Conservation (phyloP, 2,888 invertebrate species). For the Apeira syringaria region DNA sequence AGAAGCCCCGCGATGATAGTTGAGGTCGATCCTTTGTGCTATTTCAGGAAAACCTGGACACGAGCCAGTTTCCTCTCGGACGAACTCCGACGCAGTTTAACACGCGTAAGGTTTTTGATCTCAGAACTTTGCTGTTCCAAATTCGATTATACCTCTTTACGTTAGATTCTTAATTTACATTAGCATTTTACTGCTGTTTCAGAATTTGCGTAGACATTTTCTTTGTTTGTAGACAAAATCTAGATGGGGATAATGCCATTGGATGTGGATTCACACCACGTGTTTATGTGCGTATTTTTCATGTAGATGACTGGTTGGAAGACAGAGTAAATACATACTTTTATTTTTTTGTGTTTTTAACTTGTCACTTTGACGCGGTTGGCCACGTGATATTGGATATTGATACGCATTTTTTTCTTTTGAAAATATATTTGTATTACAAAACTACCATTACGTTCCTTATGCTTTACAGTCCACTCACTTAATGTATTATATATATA, state of each 20-base stretch:
- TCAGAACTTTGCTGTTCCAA: slow-evolving; percentile 37
- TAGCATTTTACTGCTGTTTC: slow-evolving; percentile 36
- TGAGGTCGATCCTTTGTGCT: slow-evolving; percentile 82
- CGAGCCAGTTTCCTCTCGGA: slow-evolving; percentile 58
- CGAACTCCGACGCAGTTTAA: slow-evolving; percentile 63
- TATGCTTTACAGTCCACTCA: too few relatives aligned
- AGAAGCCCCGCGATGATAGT: slow-evolving; percentile 64
- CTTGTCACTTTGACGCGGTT: too few relatives aligned
- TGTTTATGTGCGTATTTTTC: slow-evolving; percentile 31
- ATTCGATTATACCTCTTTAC: slow-evolving; percentile 31
- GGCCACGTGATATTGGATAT: too few relatives aligned
- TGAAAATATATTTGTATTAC: too few relatives aligned
- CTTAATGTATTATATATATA: too few relatives aligned
- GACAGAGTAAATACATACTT: too few relatives aligned
- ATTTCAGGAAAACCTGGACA: slow-evolving; percentile 78
- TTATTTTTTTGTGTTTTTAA: too few relatives aligned
- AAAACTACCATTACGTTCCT: too few relatives aligned
- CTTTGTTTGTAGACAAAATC: slow-evolving; percentile 54
- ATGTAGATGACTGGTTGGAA: too few relatives aligned
- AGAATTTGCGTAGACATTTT: slow-evolving; percentile 39
- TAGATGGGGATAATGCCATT: slow-evolving; percentile 45
- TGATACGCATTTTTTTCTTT: too few relatives aligned
- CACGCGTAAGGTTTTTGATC: slow-evolving; percentile 61
- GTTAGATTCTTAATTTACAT: slow-evolving; percentile 32
- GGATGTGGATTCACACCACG: slow-evolving; percentile 29